These are phyloP conservation scores for Megaustenia siamemsis DNA, from an alignment of 2,888 invertebrate species.

Conservation along the genomic window DNA sequence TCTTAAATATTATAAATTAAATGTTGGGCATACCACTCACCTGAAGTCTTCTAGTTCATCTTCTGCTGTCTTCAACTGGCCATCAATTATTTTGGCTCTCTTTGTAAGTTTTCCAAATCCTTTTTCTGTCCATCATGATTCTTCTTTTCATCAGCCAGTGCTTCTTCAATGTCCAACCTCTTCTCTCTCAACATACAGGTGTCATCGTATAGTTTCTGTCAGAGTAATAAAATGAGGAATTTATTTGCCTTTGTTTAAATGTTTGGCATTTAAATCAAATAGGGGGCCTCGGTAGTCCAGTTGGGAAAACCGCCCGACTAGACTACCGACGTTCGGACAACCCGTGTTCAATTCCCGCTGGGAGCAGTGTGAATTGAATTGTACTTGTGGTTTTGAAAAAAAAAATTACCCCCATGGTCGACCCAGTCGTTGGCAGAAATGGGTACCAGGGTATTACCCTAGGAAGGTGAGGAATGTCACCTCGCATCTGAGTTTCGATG, in stretches of 20 bases:
- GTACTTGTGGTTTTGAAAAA: no score
- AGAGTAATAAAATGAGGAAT: background rate
- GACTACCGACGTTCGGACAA: no score
- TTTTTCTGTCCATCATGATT: constrained; percentile 77
- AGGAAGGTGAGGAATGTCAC: no score
- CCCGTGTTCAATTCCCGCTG: no score
- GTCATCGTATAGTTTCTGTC: constrained; percentile 77
- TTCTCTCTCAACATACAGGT: constrained; percentile 79
- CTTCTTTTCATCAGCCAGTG: constrained; percentile 78
- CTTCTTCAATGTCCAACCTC: constrained; percentile 79
- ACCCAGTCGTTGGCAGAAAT: no score
- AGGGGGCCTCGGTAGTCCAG: no score
- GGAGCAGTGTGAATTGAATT: no score
- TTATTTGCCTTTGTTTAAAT: background rate
- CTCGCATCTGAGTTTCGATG: no score
- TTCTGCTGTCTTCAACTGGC: constrained; percentile 76
- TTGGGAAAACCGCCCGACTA: no score
- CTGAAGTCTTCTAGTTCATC: constrained; percentile 80
- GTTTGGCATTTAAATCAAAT: no score
- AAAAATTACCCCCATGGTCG: no score
- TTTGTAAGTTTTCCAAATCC: constrained; percentile 78
- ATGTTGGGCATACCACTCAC: constrained; percentile 59
- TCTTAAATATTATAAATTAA: background rate
- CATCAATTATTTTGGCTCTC: constrained; percentile 78
- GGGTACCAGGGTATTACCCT: no score